A percentile compares a stretch with the other conserved stretches of the same genome.
Evolutionary conservation across 2,113 vertebrate genomes (phyloP).

Genomic region (Sylvilagus bachmani): DNA sequence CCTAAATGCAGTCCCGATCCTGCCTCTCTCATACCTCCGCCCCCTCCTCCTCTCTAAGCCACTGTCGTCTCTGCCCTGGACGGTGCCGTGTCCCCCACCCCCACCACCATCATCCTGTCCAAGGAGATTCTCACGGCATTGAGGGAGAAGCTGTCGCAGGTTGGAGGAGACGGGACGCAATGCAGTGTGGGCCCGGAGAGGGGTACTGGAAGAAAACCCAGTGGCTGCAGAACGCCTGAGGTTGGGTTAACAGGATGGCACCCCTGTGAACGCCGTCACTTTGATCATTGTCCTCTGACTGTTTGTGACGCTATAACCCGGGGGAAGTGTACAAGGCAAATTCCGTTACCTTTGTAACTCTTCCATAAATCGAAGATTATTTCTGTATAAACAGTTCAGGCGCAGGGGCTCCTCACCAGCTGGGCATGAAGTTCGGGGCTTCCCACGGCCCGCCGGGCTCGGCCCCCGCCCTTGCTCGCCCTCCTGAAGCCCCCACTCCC

Average conservation of each 20-base stretch:
- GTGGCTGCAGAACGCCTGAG: not conserved
- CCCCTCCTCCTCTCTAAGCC: not conserved
- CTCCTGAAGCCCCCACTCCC: accelerated
- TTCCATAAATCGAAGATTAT: not conserved
- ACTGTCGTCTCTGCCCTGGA: not conserved
- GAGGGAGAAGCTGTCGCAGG: not conserved
- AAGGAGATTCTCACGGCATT: not conserved
- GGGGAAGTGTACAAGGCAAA: not conserved
- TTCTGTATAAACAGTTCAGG: not conserved
- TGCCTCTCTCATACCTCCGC: not conserved
- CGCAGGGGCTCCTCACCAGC: not conserved
- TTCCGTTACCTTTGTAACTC: not conserved
- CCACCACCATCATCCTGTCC: not conserved
- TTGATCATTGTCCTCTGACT: not conserved
- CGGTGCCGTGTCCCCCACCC: not conserved
- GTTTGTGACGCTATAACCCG: not conserved
- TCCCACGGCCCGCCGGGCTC: not conserved
- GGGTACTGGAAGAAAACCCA: not conserved
- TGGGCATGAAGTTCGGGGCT: not conserved
- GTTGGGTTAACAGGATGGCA: not conserved
- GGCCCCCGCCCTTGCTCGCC: no score
- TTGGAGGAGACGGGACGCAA: not conserved
- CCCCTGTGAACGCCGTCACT: not conserved
- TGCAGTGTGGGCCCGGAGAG: not conserved
- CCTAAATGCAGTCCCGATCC: not conserved